Percentiles rank a stretch among this genome's conserved stretches.
These are phyloP conservation scores for Pammene fasciana DNA, from an alignment of 2,888 invertebrate genomes.

Conservation along the genomic window DNA sequence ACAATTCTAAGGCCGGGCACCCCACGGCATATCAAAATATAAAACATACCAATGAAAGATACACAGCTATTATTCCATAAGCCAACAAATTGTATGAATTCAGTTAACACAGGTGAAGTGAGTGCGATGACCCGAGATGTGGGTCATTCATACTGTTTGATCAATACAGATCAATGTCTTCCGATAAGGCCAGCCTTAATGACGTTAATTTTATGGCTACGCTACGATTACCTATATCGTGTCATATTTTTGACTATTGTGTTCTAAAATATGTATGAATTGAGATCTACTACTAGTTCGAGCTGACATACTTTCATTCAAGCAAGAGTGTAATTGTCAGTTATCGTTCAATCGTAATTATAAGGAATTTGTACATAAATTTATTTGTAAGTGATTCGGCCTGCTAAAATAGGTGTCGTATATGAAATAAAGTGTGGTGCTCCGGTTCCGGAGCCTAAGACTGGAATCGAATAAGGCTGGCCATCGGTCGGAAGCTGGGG, in stretches of 20 bases:
- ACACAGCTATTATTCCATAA: not conserved
- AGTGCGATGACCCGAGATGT: constrained; percentile 31
- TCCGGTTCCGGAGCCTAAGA: too few relatives aligned
- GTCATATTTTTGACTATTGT: constrained; percentile 15
- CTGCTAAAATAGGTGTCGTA: not conserved
- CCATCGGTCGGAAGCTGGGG: too few relatives aligned
- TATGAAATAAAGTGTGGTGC: too few relatives aligned
- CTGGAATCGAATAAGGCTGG: too few relatives aligned
- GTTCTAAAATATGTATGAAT: constrained; percentile 15
- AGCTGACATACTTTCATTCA: constrained; percentile 13
- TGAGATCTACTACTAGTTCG: not conserved
- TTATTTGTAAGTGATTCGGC: not conserved
- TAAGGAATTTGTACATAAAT: too few relatives aligned
- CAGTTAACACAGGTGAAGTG: constrained; percentile 26
- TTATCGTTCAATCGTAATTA: not conserved
- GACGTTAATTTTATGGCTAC: constrained; percentile 5
- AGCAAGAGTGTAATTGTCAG: not conserved
- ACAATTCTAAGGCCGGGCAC: too few relatives aligned
- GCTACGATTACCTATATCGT: constrained; percentile 1
- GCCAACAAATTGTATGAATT: not conserved
- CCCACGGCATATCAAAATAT: too few relatives aligned
- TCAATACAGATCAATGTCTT: constrained; percentile 39
- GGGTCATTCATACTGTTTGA: constrained; percentile 30
- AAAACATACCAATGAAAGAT: too few relatives aligned
- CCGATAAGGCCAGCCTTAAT: constrained; percentile 24